Percentiles rank a stretch among this genome's conserved stretches.
Conservation (phyloP, 2,797 vertebrate genomes). For the Urocyon cinereoargenteus region DNA sequence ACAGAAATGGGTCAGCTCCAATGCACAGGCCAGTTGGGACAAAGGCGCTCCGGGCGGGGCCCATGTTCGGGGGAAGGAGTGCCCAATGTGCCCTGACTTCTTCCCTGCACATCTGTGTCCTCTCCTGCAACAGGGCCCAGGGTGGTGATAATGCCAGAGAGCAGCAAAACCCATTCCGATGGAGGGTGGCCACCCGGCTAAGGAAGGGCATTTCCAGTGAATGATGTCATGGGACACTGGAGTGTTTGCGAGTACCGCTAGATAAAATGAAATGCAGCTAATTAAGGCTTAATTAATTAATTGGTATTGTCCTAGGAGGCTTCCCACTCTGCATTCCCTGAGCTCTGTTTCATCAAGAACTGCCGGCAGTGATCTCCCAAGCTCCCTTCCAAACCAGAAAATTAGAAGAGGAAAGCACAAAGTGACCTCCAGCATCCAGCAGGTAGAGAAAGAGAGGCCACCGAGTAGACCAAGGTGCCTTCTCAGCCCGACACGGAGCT, state of each 20-base stretch:
- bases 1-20: background rate
- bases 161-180: background rate
- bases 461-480: background rate
- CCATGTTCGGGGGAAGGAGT: background rate
- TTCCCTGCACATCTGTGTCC: background rate
- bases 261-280: background rate
- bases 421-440: background rate
- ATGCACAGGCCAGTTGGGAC: background rate
- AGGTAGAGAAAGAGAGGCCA: background rate
- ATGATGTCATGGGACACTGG: background rate
- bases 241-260: background rate
- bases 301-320: background rate
- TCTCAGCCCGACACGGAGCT: background rate
- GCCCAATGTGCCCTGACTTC: background rate
- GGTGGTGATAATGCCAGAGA: background rate
- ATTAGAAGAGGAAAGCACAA: background rate
- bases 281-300: slow-evolving; percentile 56
- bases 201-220: background rate
- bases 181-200: background rate
- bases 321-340: background rate
- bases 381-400: background rate
- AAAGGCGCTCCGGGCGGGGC: background rate
- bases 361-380: background rate
- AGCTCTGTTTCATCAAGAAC: background rate
- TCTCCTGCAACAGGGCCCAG: background rate